phyloP scores from a whole-genome alignment of 2,113 vertebrate species.

The Pelecanoides urinatrix region DNA sequence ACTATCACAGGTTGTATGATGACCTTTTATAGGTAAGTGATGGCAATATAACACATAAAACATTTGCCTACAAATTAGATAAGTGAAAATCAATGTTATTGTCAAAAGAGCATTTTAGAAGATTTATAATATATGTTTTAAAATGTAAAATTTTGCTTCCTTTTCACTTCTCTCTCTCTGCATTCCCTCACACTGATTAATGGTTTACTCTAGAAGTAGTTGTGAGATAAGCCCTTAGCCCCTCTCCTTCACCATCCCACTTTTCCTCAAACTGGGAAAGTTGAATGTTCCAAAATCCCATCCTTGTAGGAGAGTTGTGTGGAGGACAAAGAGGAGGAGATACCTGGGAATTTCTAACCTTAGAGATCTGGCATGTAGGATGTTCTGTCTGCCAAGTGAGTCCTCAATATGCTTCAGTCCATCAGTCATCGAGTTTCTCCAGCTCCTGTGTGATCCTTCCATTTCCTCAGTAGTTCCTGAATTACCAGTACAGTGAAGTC shows the following conservation, averaged over 20 bases:
- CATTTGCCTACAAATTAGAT: background rate
- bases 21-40: conserved; percentile 94
- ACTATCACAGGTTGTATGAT: conserved; percentile 99
- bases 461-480: background rate
- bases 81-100: background rate
- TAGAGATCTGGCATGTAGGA: background rate
- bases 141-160: background rate
- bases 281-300: background rate
- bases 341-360: background rate
- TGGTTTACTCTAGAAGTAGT: background rate
- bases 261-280: background rate
- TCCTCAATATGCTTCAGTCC: background rate
- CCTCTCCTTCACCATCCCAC: background rate
- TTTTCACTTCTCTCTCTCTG: background rate
- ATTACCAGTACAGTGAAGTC: background rate
- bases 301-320: background rate
- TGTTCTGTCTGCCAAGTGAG: background rate
- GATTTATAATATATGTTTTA: background rate
- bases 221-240: background rate
- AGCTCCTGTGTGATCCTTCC: background rate
- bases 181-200: background rate
- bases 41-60: background rate
- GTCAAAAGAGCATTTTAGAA: background rate
- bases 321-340: background rate
- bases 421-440: background rate